These are phyloP conservation scores for Drosophila pallidifrons DNA, from an alignment of 1,140 invertebrate species.

Conservation along the genomic window DNA sequence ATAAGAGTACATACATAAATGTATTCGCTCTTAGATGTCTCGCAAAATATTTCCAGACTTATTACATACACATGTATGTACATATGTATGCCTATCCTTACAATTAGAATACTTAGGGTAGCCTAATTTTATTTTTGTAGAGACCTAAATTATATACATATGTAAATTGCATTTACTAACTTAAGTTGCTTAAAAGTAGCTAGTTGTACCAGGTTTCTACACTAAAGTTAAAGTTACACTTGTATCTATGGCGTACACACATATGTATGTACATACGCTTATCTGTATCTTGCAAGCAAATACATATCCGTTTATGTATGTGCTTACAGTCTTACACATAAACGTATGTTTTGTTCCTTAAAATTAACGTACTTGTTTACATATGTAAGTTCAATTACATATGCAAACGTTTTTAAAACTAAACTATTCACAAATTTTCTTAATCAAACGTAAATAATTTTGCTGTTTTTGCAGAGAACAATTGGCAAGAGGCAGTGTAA, in stretches of 20 bases:
- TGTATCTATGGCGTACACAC: not conserved
- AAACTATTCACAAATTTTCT: constrained; percentile 6
- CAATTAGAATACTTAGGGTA: not conserved
- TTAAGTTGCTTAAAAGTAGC: not conserved
- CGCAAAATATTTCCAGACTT: not conserved
- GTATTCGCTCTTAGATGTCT: not conserved
- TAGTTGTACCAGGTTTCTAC: constrained; percentile 1
- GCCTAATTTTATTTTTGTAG: not conserved
- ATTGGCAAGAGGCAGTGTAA: not conserved
- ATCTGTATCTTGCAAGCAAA: constrained; percentile 8
- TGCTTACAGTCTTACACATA: constrained; percentile 2
- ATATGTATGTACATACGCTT: not conserved
- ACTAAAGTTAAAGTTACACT: not conserved
- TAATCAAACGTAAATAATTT: constrained; percentile 5
- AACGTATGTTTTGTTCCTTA: not conserved
- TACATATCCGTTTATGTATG: constrained; percentile 5
- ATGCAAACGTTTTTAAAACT: constrained; percentile 12
- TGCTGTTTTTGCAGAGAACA: not conserved
- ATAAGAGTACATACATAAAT: constrained; percentile 11
- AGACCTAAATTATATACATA: not conserved
- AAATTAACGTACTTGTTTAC: not conserved
- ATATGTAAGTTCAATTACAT: constrained; percentile 12
- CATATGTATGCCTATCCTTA: not conserved
- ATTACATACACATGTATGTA: not conserved
- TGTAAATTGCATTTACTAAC: not conserved